Evolutionary conservation across 2,888 invertebrate genomes (phyloP), one percentile per base, ranked within the genome.

Genomic region (Lasioglossum leucozonium): DNA sequence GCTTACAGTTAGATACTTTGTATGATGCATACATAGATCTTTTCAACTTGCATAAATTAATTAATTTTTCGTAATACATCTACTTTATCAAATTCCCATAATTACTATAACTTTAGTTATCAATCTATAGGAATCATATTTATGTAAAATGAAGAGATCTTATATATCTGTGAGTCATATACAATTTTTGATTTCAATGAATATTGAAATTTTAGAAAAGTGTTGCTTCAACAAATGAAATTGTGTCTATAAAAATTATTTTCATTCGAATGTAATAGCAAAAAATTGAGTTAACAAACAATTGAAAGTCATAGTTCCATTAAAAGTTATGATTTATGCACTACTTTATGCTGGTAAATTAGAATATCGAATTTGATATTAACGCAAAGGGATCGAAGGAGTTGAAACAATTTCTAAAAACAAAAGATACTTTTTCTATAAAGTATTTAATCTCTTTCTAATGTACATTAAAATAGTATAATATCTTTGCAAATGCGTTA

Each of bases 401-500:
- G 40, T 69, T n/a, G 40, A 72, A 82, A 67, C 16, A 26, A 30
- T 79, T 67, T 67, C 37, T 40, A 40, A 67, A 67, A 69, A 47
- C 37, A 30, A 55, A 69, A 72, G 34, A 58, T 74, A 40, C 13
- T 67, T 71, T 47, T 71, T 58, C 16, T 40, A 82, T n/a, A n/a
- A n/a, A 74, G 30, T 80, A 80, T 69, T 62, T 42, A 40, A 78
- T 69, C 58, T 58, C 10, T 42, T 72, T 51, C 30, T 26, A 16
- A 42, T 69, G 55, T 58, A 69, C 26, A n/a, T 72, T 55, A 44
- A 55, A 72, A n/a, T 42, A n/a, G 72, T 47, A 26, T 65, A 51
- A 34, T 65, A 51, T 72, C 26, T 65, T 47, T 55, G 18, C 37
- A 72, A 72, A 65, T 40, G 40, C n/a, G 11, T 62, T 26, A 11